Evolutionary conservation across 2,888 invertebrate genomes (phyloP), one percentile per base, ranked within the genome.

Genomic region (Margaritifera margaritifera): DNA sequence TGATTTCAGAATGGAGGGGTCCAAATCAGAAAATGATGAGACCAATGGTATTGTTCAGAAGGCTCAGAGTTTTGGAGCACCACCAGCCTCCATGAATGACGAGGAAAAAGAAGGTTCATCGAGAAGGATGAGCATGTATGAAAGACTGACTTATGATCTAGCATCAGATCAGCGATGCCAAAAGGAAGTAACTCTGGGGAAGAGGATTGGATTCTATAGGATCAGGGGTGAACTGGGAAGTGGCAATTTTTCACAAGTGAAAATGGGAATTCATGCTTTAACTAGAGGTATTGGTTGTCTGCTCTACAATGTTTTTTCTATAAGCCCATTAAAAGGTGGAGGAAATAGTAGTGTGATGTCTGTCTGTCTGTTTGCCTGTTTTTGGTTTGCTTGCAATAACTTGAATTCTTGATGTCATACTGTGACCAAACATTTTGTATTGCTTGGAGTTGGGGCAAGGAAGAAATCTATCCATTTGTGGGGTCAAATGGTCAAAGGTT

Each of bases 241-340:
- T 79, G 94, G 95, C 64, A 95, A 95, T 89, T 95, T 95, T 90
- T 94, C 94, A 58, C 93, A 94, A 89, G 94, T 95, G 82, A 94
- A 94, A 88, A 90, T 94, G 82, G 95, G 93, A 59, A 92, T 93
- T 64, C 94, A 95, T 89, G 93, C 93, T 76, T 89, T 95, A 72
- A 94, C 94, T 53, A 92, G 93, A 92, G 94, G 94, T 93, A 85
- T 84, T 79, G 71, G 42, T 61, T 31, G 15, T 55, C 8, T 11
- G 42, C 42, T 15, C 11, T 42, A 20, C 8, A 18, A 20, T 20
- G 8, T 22, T 20, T 11, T 11, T 55, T 55, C 19, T 55, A 19
- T 55, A 11, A 11, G 22, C 55, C 24, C 55, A 55, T 55, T 24
- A 55, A 22, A 24, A 15, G 15, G n/a, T 55, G 42, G 42, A 15